Evolutionary conservation across 2,797 vertebrate genomes (phyloP).

Genomic region (Danio aesculapii): DNA sequence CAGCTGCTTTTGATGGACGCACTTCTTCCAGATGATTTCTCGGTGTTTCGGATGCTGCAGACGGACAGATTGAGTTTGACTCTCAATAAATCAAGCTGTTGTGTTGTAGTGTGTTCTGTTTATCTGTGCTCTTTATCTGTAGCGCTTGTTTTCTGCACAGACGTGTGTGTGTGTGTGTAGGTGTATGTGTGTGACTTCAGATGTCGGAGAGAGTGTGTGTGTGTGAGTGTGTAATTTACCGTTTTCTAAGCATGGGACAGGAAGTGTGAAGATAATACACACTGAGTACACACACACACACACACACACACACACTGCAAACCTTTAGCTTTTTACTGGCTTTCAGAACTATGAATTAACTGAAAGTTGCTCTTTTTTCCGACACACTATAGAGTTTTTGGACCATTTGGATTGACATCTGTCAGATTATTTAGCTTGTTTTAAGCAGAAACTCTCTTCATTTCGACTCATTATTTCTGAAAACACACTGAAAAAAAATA

Average conservation of each 20-base stretch:
- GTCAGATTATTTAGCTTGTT: too few species aligned
- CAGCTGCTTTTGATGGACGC: conserved; percentile 79
- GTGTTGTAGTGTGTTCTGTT: conserved; percentile 13
- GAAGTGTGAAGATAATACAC: conserved; percentile 64
- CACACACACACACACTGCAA: too few species aligned
- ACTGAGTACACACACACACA: not conserved
- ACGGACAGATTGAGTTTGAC: not conserved
- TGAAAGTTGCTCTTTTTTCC: too few species aligned
- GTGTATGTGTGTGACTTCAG: conserved; percentile 42
- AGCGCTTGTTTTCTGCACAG: conserved; percentile 57
- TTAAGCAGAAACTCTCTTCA: too few species aligned
- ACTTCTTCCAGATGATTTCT: conserved; percentile 57
- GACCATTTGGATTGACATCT: too few species aligned
- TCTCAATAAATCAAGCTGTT: not conserved
- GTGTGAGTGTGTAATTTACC: conserved; percentile 58
- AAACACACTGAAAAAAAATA: too few species aligned
- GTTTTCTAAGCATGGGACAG: conserved; percentile 56
- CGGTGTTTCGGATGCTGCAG: conserved; percentile 34
- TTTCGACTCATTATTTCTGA: too few species aligned
- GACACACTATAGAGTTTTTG: too few species aligned
- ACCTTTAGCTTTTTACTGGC: not conserved
- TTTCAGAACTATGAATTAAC: not conserved
- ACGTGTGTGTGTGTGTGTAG: conserved; percentile 19
- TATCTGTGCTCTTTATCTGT: conserved; percentile 37
- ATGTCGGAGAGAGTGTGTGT: conserved; percentile 32